phyloP scores from a whole-genome alignment of 2,113 vertebrate genomes.

The Ivindomyrus marchei region DNA sequence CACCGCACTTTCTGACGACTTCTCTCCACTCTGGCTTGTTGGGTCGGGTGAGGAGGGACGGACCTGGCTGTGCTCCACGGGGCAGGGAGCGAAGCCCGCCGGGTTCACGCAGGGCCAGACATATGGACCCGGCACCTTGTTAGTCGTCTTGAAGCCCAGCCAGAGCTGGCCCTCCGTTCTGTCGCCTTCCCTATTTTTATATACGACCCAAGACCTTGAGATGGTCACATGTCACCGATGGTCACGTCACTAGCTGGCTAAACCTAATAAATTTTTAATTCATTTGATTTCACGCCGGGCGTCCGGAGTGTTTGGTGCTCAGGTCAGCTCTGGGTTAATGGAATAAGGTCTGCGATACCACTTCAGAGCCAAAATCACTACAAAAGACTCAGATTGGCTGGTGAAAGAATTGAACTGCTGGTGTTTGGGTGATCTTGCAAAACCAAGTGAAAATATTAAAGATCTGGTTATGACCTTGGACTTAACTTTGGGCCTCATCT shows the following conservation, averaged over 20 bases:
- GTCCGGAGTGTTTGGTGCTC: not conserved
- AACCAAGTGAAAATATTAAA: not conserved
- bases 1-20: not conserved
- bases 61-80: not conserved
- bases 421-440: not conserved
- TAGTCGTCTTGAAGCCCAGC: not conserved
- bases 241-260: not conserved
- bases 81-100: not conserved
- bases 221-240: not conserved
- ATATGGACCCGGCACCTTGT: not conserved
- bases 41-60: not conserved
- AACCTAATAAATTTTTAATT: conserved; percentile 29
- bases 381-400: not conserved
- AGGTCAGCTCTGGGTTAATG: not conserved
- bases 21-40: not conserved
- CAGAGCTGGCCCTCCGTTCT: not conserved
- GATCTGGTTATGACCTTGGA: not conserved
- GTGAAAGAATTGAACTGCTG: not conserved
- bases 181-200: conserved; percentile 34
- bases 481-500: not conserved
- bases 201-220: not conserved
- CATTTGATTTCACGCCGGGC: conserved; percentile 27
- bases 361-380: not conserved
- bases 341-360: not conserved
- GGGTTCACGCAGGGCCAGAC: not conserved